These are phyloP conservation scores for Pogonus chalceus DNA, from an alignment of 1,140 invertebrate genomes.

Conservation along the genomic window DNA sequence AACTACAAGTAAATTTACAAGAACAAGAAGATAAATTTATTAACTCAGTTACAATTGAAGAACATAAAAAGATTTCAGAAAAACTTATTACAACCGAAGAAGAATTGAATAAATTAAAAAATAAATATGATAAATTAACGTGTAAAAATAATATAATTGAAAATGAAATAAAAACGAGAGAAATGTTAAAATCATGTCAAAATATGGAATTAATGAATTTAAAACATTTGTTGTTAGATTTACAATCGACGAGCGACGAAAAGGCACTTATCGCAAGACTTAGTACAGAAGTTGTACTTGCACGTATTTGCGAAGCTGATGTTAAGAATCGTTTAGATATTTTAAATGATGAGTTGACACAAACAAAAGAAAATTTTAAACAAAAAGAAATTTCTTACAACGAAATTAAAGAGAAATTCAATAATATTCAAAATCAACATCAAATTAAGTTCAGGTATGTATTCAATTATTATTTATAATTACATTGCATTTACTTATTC, in stretches of 20 bases:
- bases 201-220: conserved; percentile 48
- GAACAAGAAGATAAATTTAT: conserved; percentile 26
- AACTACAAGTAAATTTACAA: conserved; percentile 33
- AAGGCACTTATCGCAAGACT: conserved; percentile 49
- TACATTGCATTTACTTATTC: not conserved
- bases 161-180: conserved; percentile 18
- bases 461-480: not conserved
- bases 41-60: conserved; percentile 18
- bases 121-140: conserved; percentile 28
- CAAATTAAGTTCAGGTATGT: conserved; percentile 10
- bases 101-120: conserved; percentile 20
- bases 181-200: conserved; percentile 22
- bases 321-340: conserved; percentile 20
- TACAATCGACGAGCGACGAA: conserved; percentile 50
- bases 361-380: conserved; percentile 13
- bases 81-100: conserved; percentile 18
- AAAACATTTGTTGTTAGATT: conserved; percentile 53
- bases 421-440: conserved; percentile 1
- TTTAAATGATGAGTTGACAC: conserved; percentile 18
- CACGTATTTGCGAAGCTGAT: conserved; percentile 20
- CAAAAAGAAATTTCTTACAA: conserved; percentile 1
- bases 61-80: conserved; percentile 15
- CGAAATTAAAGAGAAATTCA: conserved; percentile 8
- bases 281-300: conserved; percentile 25
- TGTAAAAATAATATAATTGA: conserved; percentile 26